Conservation (phyloP, 1,140 invertebrate species). For the Apis dorsata region DNA sequence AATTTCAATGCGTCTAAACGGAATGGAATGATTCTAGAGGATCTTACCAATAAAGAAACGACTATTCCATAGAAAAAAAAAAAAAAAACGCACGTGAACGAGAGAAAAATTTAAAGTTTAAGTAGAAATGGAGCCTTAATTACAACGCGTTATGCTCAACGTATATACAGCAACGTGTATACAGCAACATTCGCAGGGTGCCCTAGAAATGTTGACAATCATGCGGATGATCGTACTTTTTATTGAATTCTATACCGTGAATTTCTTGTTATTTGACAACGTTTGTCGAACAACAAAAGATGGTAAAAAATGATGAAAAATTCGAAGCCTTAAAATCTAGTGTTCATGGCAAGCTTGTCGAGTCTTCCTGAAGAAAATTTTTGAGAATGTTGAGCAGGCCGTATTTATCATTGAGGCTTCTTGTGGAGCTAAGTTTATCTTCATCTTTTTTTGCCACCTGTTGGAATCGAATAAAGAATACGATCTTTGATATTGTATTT, state of each 20-base stretch:
- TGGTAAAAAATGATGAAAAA: neutral
- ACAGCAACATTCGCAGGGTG: conserved; percentile 31
- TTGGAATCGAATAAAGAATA: neutral
- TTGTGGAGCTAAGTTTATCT: neutral
- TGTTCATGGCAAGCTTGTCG: conserved; percentile 48
- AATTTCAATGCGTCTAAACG: conserved; percentile 45
- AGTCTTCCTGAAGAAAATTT: conserved; percentile 38
- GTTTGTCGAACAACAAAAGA: neutral
- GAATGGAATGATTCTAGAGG: conserved; percentile 45
- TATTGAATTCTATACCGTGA: neutral
- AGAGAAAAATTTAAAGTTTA: conserved; percentile 40
- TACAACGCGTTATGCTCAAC: conserved; percentile 51
- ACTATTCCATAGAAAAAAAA: conserved; percentile 43
- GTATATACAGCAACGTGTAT: conserved; percentile 26
- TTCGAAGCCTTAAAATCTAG: conserved; percentile 32
- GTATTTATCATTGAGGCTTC: conserved; percentile 29
- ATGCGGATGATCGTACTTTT: conserved; percentile 7
- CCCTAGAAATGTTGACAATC: conserved; percentile 15
- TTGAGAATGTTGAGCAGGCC: conserved; percentile 44
- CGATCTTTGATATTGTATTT: neutral
- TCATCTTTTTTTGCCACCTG: neutral
- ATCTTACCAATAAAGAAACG: conserved; percentile 41
- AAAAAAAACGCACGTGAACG: conserved; percentile 21
- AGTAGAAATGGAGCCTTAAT: conserved; percentile 38
- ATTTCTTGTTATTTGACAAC: neutral